Evolutionary conservation across 2,797 vertebrate species (phyloP).

Genomic region (Stomatorhinus walkeri): DNA sequence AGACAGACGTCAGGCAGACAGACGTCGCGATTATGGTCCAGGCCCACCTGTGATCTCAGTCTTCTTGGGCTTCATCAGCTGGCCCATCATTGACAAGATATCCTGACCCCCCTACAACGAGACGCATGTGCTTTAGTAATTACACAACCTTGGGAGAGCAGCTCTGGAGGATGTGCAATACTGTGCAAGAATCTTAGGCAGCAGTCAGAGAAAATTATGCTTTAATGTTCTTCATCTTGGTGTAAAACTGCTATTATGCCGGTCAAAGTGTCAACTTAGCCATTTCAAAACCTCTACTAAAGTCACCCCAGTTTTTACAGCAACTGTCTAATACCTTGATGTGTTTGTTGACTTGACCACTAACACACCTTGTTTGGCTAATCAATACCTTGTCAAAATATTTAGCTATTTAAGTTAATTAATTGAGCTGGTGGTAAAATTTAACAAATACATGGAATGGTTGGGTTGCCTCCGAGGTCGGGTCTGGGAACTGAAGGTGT

Average conservation of each 20-base stretch:
- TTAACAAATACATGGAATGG: background rate
- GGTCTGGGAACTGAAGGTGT: background rate
- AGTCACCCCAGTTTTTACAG: background rate
- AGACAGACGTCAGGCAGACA: too few species aligned
- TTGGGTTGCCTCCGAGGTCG: background rate
- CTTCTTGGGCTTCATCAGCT: conserved; percentile 98
- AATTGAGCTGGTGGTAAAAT: background rate
- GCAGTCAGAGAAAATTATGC: background rate
- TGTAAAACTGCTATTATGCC: background rate
- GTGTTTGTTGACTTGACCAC: background rate
- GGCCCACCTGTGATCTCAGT: conserved; percentile 93
- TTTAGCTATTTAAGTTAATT: background rate
- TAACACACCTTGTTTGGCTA: background rate
- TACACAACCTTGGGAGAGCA: background rate
- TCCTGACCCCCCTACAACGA: conserved; percentile 85
- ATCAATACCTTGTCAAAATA: background rate
- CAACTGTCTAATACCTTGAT: background rate
- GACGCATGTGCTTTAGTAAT: conserved; percentile 20
- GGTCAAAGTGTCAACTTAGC: background rate
- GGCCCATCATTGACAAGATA: conserved; percentile 99
- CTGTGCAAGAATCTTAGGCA: background rate
- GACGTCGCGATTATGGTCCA: background rate
- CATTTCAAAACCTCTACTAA: background rate
- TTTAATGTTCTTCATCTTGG: background rate
- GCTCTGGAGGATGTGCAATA: background rate